Conservation (phyloP, 2,888 invertebrate genomes). For the Chaitophorus viminalis region DNA sequence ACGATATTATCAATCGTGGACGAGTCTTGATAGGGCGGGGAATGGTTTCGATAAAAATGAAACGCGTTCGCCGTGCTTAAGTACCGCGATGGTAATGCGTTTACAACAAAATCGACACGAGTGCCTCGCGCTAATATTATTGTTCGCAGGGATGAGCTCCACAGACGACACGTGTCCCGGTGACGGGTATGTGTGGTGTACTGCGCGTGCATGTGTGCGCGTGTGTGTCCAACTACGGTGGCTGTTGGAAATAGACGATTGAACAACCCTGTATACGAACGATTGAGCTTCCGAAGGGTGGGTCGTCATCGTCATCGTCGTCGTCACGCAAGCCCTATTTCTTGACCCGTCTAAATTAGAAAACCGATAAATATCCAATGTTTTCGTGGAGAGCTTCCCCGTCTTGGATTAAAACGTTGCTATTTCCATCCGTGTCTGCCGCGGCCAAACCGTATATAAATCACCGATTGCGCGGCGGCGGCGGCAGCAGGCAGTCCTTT, state of each 20-base stretch:
- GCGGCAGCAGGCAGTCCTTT: conserved; percentile 28
- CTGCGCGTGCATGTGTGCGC: no score
- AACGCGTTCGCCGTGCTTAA: not conserved
- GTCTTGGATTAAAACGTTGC: conserved; percentile 22
- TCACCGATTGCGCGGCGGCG: conserved; percentile 11
- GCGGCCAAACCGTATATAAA: conserved; percentile 20
- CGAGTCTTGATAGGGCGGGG: not conserved
- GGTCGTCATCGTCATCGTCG: conserved; percentile 11
- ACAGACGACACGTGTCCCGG: not conserved
- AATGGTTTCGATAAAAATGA: not conserved
- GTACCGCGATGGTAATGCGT: not conserved
- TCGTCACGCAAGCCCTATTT: not conserved
- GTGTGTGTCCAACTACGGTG: no score
- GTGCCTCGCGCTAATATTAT: not conserved
- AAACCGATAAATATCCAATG: conserved; percentile 48
- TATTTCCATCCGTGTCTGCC: not conserved
- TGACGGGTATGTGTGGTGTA: no score
- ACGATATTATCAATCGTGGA: not conserved
- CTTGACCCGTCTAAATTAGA: conserved; percentile 21
- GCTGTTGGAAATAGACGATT: not conserved
- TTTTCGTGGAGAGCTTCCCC: not conserved
- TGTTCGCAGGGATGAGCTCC: not conserved
- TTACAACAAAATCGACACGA: not conserved
- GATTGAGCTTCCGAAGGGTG: not conserved
- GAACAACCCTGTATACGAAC: not conserved